Evolutionary conservation across 2,113 vertebrate genomes (phyloP).

Genomic region (Entomyzon cyanotis): DNA sequence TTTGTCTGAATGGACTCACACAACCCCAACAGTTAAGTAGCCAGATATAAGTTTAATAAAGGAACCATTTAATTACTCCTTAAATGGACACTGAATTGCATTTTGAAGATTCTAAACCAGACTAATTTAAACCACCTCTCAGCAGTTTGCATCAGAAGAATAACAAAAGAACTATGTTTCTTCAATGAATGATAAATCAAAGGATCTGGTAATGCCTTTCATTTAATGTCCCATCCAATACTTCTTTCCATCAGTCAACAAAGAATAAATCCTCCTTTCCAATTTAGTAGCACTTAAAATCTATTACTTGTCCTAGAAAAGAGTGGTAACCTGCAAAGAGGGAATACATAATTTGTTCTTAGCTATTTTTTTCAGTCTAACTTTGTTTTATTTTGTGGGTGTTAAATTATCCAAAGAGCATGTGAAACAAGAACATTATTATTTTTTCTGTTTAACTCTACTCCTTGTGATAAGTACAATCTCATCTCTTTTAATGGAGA

Average conservation of each 20-base stretch:
- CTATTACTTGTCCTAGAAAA: neutral
- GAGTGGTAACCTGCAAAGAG: neutral
- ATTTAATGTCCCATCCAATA: neutral
- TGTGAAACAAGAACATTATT: neutral
- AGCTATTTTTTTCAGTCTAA: neutral
- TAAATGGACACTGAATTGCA: neutral
- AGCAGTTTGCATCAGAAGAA: neutral
- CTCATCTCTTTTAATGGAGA: neutral
- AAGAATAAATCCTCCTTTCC: neutral
- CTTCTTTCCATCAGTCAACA: neutral
- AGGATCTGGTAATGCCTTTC: neutral
- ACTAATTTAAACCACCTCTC: neutral
- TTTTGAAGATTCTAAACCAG: neutral
- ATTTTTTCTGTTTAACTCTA: neutral
- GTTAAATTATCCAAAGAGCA: neutral
- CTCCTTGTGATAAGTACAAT: neutral
- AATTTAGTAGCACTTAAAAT: conserved; percentile 10
- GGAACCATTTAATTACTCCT: neutral
- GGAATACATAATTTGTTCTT: neutral
- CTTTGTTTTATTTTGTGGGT: neutral
- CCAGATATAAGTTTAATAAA: neutral
- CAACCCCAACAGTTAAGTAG: neutral
- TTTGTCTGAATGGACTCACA: neutral
- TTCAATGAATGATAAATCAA: conserved; percentile 17
- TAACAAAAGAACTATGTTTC: neutral